Base-by-base conservation (phyloP, 2,888 invertebrate species). In the Protodeltote pygarga region DNA sequence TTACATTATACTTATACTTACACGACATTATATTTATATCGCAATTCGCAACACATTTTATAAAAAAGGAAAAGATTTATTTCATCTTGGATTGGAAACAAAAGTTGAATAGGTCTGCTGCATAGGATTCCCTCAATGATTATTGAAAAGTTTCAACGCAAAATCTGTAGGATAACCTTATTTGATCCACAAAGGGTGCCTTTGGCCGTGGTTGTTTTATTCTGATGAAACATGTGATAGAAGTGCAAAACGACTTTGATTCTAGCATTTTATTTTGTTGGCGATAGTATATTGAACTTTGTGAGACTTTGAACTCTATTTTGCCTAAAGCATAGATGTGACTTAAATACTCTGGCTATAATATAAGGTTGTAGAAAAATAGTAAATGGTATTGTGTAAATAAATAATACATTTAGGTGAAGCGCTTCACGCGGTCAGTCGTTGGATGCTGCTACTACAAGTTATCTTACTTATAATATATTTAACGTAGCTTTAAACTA, bases 91-190 rank as follows among this genome's bases (percentile, higher is more conserved):
- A 66, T 54, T 50, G 42, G 59, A 61, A 77, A 77, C 73, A 71
- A 76, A 76, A 75, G 69, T 71, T 72, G 68, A 73, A 64, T 61
- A 62, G 64, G 76, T 76, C 73, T 67, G 75, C 62, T 79, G 73
- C 79, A n/a, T n/a, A 83, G 85, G 83, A 85, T 85, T 85, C 67
- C 64, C 73, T 74, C 75, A 82, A 87, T 85, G 86, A 84, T 86
- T 84, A 88, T 88, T 86, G 87, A 85, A 85, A 86, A 85, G 70
- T 84, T 83, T 72, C 68, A 57, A 58, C 57, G 50, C 58, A 57
- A 75, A 77, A 69, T 53, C 79, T 73, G 25, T 17, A 33, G 65
- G 73, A 74, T 78, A 78, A 75, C 75, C 64, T 58, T 63, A 65
- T 76, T 77, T 75, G 65, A 47, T 54, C 72, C 77, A 83, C 81